Evolutionary conservation across 2,113 vertebrate genomes (phyloP), one percentile per base, ranked within the genome.

Genomic region (Megaleporinus macrocephalus): DNA sequence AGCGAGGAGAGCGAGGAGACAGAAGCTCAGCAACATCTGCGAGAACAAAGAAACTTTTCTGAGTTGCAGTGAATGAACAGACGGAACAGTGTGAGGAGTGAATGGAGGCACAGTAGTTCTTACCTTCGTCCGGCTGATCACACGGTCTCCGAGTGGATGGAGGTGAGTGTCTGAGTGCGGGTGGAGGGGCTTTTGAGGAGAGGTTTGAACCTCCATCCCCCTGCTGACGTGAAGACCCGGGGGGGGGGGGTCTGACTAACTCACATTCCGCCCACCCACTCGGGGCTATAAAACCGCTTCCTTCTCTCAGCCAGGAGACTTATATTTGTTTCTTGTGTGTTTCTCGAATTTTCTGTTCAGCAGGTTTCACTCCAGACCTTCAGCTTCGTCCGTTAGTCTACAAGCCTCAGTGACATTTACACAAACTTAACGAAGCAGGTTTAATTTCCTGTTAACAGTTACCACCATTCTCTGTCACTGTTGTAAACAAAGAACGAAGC

Each of bases 21-120:
- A 29, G 22, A 72, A 44, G 15, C 26, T 76, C 18, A 73, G 68
- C 49, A 72, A 71, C 59, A 84, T 81, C 83, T 84, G 71, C 14
- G 18, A 59, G 36, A 16, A 63, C 30, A 70, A 4, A 73, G 10
- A 62, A 29, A 29, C 0, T 36, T 36, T 1, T 73, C 15, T 41
- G 2, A 57, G 4, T 24, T 16, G 49, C 22, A 22, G 22, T n/a
- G 9, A 9, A 44, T 11, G 11, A 44, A 44, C 41, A 57, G 9
- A 30, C 6, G 3, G 2, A n/a, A 11, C 5, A 11, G n/a, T 55
- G 51, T 59, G 55, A 20, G 5, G 33, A 36, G 3, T 5, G 2
- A 7, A 3, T 10, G 10, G 1, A 18, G 6, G 6, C 51, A 3
- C 15, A 5, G 20, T 22, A 0, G 6, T 1, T 26, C 57, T 26